Evolutionary conservation across 2,797 vertebrate species (phyloP).

Genomic region (Sciurus vulgaris): DNA sequence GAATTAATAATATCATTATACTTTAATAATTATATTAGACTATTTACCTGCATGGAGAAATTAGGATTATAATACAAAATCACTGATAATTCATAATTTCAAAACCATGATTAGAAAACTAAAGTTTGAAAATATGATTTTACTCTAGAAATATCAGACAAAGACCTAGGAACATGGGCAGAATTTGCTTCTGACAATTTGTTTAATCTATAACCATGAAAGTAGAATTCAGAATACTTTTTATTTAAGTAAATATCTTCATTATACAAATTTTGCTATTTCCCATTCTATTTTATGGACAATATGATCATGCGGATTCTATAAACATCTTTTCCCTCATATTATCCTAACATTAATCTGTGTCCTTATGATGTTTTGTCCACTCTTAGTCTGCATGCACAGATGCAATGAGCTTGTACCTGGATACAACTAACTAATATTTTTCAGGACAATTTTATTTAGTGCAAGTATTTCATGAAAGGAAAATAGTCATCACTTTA

Average conservation of each 20-base stretch:
- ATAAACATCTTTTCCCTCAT: not conserved
- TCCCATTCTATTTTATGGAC: not conserved
- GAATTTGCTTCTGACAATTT: not conserved
- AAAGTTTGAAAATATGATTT: not conserved
- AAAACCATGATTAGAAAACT: not conserved
- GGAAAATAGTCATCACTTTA: not conserved
- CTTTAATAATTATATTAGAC: not conserved
- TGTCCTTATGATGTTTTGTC: not conserved
- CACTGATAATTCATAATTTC: not conserved
- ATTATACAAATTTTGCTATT: not conserved
- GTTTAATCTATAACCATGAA: not conserved
- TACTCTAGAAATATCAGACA: not conserved
- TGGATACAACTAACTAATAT: not conserved
- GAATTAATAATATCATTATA: not conserved
- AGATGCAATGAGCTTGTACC: not conserved
- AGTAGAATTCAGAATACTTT: slow-evolving; percentile 48
- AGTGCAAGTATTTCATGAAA: not conserved
- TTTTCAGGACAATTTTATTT: slow-evolving; percentile 36
- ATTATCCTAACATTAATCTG: not conserved
- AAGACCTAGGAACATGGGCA: not conserved
- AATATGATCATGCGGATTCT: not conserved
- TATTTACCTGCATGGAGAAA: not conserved
- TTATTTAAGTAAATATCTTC: not conserved
- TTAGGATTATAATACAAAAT: not conserved
- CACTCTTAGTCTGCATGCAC: not conserved